Conservation (phyloP, 2,888 invertebrate genomes). For the Carterocephalus palaemon region DNA sequence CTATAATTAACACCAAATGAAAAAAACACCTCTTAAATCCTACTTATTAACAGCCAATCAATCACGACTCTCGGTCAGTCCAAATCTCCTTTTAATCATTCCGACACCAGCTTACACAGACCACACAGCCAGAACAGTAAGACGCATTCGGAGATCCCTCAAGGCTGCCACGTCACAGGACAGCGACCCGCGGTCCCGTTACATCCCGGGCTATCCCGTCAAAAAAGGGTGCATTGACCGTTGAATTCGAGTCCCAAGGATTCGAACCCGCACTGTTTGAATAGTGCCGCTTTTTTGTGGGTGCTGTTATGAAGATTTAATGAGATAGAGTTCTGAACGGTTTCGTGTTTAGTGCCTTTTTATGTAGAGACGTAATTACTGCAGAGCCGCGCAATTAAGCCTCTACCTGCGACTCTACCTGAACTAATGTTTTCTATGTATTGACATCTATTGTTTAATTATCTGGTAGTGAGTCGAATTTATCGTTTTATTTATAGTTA, state of each 20-base stretch:
- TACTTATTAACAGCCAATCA: background rate
- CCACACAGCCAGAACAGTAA: constrained; percentile 11
- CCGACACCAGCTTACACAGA: background rate
- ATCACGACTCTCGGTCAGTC: background rate
- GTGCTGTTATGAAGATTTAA: constrained; percentile 10
- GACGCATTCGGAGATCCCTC: constrained; percentile 29
- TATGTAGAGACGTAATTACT: too few relatives aligned
- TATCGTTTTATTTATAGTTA: too few relatives aligned
- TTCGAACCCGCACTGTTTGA: constrained; percentile 21
- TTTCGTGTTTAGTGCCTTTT: too few relatives aligned
- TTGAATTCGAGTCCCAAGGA: constrained; percentile 23
- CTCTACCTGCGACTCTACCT: too few relatives aligned
- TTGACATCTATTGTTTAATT: too few relatives aligned
- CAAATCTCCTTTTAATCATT: background rate
- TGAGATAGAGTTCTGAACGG: too few relatives aligned
- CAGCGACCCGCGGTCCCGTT: constrained; percentile 40
- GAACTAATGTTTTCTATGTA: too few relatives aligned
- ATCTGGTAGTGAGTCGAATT: too few relatives aligned
- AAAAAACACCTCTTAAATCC: background rate
- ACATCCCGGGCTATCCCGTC: constrained; percentile 46
- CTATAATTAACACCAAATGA: too few relatives aligned
- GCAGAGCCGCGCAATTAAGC: too few relatives aligned
- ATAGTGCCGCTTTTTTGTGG: constrained; percentile 21
- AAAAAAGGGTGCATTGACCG: constrained; percentile 38
- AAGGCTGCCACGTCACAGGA: constrained; percentile 40